Evolutionary conservation across 2,113 vertebrate genomes (phyloP), one percentile per base, ranked within the genome.

Genomic region (Ctenomys sociabilis): DNA sequence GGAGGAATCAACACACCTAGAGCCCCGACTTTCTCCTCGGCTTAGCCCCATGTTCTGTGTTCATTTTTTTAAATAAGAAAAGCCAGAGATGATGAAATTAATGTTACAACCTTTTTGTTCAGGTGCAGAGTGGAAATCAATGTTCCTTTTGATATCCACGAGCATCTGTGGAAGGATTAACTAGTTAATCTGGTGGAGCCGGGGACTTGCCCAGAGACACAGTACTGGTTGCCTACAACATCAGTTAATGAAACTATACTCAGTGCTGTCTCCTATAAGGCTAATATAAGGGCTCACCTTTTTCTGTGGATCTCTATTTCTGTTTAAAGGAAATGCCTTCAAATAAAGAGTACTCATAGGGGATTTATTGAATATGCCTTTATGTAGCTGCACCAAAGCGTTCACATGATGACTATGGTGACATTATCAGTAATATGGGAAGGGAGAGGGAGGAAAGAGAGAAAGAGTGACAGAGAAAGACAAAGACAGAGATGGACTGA

Each of bases 231-330:
- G 91, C 30, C 59, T 77, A 22, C 22, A 85, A 70, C 43, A 40
- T 81, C 66, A 84, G 4, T 73, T 88, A 78, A 49, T 35, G 7
- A 52, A 16, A 49, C 24, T 63, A 22, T 35, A 45, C 80, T 13
- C 66, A 26, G 24, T 45, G 9, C 77, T 93, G 14, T 3, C 35
- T 92, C 16, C 28, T 89, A n/a, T 54, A 91, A 93, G 57, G 64
- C 11, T 59, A 68, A 73, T 68, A 37, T 13, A 85, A 84, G 32
- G 45, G 32, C 43, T 43, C 63, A 1, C 30, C 37, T 77, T 72
- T 72, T 87, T 49, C 43, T 91, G 30, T 70, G 10, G 24, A 57
- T 61, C 52, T 78, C 3, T 26, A 70, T 94, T 97, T 91, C 75
- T 85, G 14, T 59, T 85, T 70, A 80, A 54, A n/a, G 93, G 70